Base-by-base conservation (phyloP, 2,797 vertebrate species). In the Ctenopoma kingsleyae region DNA sequence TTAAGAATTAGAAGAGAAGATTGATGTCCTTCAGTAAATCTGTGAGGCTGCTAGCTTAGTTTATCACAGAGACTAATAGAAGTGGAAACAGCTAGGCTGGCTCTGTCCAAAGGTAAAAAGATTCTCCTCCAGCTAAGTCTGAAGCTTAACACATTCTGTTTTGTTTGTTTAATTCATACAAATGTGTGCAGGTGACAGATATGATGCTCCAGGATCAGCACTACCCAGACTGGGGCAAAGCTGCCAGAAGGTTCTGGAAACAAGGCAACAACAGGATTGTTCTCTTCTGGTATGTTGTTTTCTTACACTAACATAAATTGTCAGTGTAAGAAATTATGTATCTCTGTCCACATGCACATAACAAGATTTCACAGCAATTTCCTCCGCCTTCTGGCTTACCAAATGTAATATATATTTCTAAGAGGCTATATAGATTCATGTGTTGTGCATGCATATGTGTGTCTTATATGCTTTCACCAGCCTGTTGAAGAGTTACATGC, bases 121-220 rank as follows among this genome's bases (percentile, higher is more conserved):
- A n/a, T 5, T 44, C 17, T 10, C n/a, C 8, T 44, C 19, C 44
- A 20, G 44, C 44, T n/a, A 47, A 3, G 9, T 20, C 44, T 10
- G 19, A 47, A 47, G 9, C 19, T 20, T 20, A n/a, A n/a, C 43
- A 44, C 17, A n/a, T n/a, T 44, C 5, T n/a, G 4, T 46, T 46
- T 46, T 19, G n/a, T n/a, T 44, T 19, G n/a, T n/a, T 44, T 19
- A 7, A 43, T 43, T 43, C 41, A 43, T 43, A n/a, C 16, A 43
- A 43, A 43, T 43, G 7, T 49, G 11, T 82, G 15, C 76, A 99
- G 98, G 98, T 99, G 81, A 99, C 98, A 3, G 98, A 99, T 72
- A 99, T 99, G 98, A 99, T 99, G 98, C 96, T 99, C 64, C 98
- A 99, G 83, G 97, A 99, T 85, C 94, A 96, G 40, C 93, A 95